Conservation (phyloP, 92 coral and sea anemone species). For the Virgularia gustaviana region DNA sequence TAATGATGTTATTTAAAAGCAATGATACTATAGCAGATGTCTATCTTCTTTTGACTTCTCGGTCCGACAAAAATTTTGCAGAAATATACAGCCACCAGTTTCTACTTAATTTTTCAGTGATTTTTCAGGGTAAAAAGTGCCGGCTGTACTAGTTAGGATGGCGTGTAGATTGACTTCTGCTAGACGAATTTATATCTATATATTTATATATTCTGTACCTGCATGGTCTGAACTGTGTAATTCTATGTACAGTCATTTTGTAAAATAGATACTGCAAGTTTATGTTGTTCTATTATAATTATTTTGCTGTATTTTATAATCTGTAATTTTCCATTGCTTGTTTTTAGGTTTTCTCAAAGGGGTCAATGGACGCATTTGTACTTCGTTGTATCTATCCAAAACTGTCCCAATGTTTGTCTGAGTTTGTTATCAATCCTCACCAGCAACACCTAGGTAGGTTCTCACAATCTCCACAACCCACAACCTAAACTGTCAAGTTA, state of each 20-base stretch:
- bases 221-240: no score
- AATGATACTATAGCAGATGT: not conserved
- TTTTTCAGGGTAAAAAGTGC: no score
- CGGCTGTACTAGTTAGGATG: no score
- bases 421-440: constrained; percentile 95
- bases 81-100: not conserved
- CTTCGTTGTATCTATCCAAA: constrained; percentile 95
- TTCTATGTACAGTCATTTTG: no score
- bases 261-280: no score
- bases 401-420: constrained; percentile 78
- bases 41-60: not conserved
- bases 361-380: constrained; percentile 92
- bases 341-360: constrained; percentile 87
- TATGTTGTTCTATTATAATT: no score
- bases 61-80: not conserved
- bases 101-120: not conserved
- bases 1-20: not conserved
- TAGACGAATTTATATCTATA: no score
- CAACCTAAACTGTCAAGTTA: not conserved
- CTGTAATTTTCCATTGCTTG: not conserved
- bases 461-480: not conserved
- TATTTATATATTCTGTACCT: no score
- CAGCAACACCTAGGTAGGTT: constrained; percentile 98
- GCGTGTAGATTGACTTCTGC: no score
- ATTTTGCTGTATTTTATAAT: not conserved